phyloP scores from a whole-genome alignment of 2,888 invertebrate genomes.

The Cosmia pyralina region DNA sequence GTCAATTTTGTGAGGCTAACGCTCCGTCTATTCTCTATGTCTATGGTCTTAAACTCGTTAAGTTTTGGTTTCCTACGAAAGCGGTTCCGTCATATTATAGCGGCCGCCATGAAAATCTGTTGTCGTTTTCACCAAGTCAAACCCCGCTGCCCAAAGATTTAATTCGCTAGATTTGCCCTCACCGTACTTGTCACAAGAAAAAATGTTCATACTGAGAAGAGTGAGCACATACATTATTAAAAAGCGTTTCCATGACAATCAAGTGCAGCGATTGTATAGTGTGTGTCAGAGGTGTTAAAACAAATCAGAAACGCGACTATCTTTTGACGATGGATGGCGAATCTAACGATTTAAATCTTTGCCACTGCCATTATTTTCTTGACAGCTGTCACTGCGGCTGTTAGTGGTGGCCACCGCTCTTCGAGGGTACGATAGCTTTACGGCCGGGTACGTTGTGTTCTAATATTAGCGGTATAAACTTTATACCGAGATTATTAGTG shows the following conservation, averaged over 20 bases:
- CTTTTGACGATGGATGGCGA: too few species aligned
- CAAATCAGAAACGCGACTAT: not conserved
- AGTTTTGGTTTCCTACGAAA: not conserved
- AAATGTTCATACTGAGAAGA: not conserved
- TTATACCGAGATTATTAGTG: conserved; percentile 1
- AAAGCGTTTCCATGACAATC: not conserved
- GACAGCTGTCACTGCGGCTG: not conserved
- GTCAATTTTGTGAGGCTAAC: too few species aligned
- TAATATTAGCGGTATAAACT: not conserved
- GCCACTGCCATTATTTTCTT: not conserved
- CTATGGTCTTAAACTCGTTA: not conserved
- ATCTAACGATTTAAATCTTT: not conserved
- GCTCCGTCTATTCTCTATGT: not conserved
- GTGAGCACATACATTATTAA: not conserved
- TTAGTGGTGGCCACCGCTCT: not conserved
- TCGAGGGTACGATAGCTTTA: not conserved
- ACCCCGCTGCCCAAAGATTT: too few species aligned
- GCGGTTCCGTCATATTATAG: too few species aligned
- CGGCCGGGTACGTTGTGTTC: not conserved
- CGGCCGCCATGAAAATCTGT: too few species aligned
- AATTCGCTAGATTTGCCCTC: too few species aligned
- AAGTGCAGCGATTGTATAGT: not conserved
- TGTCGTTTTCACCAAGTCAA: too few species aligned
- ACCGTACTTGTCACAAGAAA: too few species aligned
- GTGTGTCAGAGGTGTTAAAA: not conserved